These are phyloP conservation scores for Unio pictorum DNA, from an alignment of 2,888 invertebrate species.

Conservation along the genomic window DNA sequence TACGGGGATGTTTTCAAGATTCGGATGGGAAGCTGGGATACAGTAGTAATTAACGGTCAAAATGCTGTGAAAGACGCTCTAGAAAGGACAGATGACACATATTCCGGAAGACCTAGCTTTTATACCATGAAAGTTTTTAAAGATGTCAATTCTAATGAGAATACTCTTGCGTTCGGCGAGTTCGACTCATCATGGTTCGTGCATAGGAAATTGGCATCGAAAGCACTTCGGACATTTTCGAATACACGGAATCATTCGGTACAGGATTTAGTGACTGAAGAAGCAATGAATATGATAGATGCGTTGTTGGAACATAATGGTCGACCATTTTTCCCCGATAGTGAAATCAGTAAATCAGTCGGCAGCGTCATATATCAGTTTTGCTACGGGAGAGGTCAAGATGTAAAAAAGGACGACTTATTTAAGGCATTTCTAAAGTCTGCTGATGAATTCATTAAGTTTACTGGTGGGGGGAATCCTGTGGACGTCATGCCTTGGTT, in stretches of 20 bases:
- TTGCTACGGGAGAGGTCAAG: conserved; percentile 21
- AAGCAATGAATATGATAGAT: conserved; percentile 7
- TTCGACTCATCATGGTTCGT: conserved; percentile 11
- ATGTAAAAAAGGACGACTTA: conserved; percentile 18
- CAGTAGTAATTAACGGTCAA: conserved; percentile 37
- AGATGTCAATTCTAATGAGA: conserved; percentile 5
- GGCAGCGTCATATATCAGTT: conserved; percentile 34
- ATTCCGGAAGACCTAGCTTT: conserved; percentile 32
- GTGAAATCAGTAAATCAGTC: conserved; percentile 7
- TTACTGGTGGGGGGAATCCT: conserved; percentile 32
- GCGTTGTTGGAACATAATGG: neutral
- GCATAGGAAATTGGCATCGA: conserved; percentile 21
- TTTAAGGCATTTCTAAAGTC: conserved; percentile 10
- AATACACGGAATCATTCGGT: conserved; percentile 16
- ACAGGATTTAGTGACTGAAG: conserved; percentile 17
- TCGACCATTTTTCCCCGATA: conserved; percentile 4
- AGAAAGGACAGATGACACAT: conserved; percentile 16
- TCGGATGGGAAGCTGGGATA: conserved; percentile 30
- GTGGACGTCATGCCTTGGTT: conserved; percentile 45
- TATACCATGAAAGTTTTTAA: conserved; percentile 12
- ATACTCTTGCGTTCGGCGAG: conserved; percentile 9
- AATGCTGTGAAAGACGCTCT: conserved; percentile 21
- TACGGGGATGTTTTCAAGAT: conserved; percentile 42
- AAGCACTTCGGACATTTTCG: conserved; percentile 20
- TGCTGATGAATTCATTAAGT: conserved; percentile 13